These are phyloP conservation scores for Morelia viridis DNA, from an alignment of 2,797 vertebrate genomes.

Conservation along the genomic window DNA sequence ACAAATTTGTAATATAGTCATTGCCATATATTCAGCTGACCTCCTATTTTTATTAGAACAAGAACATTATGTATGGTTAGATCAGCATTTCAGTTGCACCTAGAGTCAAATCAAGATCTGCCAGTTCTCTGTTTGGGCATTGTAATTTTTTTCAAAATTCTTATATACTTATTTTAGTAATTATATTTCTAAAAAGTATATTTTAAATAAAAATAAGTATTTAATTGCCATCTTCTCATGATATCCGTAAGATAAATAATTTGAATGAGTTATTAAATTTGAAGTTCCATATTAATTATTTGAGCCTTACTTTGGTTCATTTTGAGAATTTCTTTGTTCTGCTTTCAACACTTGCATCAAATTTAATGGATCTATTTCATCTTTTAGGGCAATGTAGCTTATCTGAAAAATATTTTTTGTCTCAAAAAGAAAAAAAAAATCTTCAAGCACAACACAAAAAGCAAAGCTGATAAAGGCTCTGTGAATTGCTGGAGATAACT, in stretches of 20 bases:
- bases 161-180: not conserved
- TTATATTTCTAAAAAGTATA: not conserved
- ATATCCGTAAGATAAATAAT: not conserved
- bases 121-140: not conserved
- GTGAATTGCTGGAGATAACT: not conserved
- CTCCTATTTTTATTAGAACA: not conserved
- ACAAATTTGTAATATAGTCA: not conserved
- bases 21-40: not conserved
- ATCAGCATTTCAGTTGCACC: not conserved
- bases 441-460: not conserved
- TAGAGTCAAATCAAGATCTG: not conserved
- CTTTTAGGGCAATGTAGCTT: not conserved
- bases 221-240: not conserved
- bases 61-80: not conserved
- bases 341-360: not conserved
- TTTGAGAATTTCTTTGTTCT: not conserved
- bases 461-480: not conserved
- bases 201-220: not conserved
- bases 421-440: not conserved
- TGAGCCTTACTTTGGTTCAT: not conserved
- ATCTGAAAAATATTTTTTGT: not conserved
- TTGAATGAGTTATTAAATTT: not conserved
- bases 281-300: not conserved
- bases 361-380: not conserved
- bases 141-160: not conserved